Conservation (phyloP, 1,140 invertebrate genomes). For the Armadillidium nasatum region DNA sequence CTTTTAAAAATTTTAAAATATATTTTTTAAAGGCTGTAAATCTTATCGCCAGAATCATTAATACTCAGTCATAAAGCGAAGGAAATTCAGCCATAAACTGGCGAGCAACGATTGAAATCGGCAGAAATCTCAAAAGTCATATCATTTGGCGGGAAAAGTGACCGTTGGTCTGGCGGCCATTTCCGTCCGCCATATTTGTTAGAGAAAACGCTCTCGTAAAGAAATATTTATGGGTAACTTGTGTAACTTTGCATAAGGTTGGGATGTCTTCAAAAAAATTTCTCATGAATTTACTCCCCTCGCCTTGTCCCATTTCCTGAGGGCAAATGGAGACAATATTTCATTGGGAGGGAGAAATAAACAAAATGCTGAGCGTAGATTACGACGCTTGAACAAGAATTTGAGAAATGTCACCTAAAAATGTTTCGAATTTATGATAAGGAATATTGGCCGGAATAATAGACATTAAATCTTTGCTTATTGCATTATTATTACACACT, state of each 20-base stretch:
- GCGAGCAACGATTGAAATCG: slow-evolving; percentile 8
- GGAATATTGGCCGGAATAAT: not conserved
- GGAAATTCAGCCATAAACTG: not conserved
- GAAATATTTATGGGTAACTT: slow-evolving; percentile 11
- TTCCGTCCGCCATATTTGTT: slow-evolving; percentile 7
- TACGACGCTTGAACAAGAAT: slow-evolving; percentile 12
- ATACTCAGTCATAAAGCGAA: slow-evolving; percentile 12
- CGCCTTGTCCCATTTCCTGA: slow-evolving; percentile 10
- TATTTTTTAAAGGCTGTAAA: slow-evolving; percentile 1
- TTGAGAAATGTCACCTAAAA: slow-evolving; percentile 10
- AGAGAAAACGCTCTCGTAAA: slow-evolving; percentile 10
- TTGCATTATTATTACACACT: too few species aligned
- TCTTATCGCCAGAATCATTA: not conserved
- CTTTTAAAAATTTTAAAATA: not conserved
- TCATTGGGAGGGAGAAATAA: slow-evolving; percentile 8
- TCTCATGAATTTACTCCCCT: not conserved
- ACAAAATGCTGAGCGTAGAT: not conserved
- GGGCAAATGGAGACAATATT: slow-evolving; percentile 4
- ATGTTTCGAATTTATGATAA: slow-evolving; percentile 9
- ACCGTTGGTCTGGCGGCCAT: slow-evolving; percentile 9
- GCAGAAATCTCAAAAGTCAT: slow-evolving; percentile 12
- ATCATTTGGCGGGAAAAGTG: slow-evolving; percentile 9
- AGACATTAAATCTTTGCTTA: not conserved
- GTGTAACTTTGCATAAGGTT: slow-evolving; percentile 10
- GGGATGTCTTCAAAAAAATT: not conserved